A percentile compares a stretch with the other conserved stretches of the same genome.
Evolutionary conservation across 2,113 vertebrate species (phyloP).

Genomic region (Ammodramus savannarum): DNA sequence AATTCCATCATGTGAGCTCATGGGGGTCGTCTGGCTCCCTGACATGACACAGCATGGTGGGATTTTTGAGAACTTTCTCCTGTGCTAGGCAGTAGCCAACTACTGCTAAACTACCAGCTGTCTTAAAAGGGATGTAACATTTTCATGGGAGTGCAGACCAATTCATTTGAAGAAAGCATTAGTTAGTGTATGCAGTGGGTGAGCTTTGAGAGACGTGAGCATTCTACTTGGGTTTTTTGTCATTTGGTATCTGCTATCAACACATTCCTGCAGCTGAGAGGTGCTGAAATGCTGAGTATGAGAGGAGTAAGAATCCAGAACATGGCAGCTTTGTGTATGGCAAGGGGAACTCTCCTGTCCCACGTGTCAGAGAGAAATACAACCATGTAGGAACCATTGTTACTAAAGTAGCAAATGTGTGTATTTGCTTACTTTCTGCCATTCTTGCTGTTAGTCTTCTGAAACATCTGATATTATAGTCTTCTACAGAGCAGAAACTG

Average conservation of each 20-base stretch:
- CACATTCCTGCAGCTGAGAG: background rate
- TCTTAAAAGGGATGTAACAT: background rate
- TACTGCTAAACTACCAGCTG: background rate
- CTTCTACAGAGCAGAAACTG: background rate
- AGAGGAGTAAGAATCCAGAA: background rate
- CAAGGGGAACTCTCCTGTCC: background rate
- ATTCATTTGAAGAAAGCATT: background rate
- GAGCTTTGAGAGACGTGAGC: background rate
- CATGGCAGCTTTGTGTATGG: fast-evolving
- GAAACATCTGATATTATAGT: background rate
- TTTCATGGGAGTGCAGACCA: background rate
- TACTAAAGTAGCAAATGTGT: background rate
- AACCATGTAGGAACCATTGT: background rate
- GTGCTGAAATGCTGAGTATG: background rate
- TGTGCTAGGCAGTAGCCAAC: background rate
- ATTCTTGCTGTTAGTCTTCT: background rate
- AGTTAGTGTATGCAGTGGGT: background rate
- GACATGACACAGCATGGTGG: fast-evolving
- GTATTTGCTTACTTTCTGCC: background rate
- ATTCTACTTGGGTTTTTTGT: background rate
- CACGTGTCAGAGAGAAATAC: background rate
- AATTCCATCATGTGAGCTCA: background rate
- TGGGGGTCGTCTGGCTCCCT: background rate
- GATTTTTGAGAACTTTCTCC: background rate
- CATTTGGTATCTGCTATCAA: background rate